phyloP scores from a whole-genome alignment of 2,888 invertebrate genomes.

The Athalia rosae region DNA sequence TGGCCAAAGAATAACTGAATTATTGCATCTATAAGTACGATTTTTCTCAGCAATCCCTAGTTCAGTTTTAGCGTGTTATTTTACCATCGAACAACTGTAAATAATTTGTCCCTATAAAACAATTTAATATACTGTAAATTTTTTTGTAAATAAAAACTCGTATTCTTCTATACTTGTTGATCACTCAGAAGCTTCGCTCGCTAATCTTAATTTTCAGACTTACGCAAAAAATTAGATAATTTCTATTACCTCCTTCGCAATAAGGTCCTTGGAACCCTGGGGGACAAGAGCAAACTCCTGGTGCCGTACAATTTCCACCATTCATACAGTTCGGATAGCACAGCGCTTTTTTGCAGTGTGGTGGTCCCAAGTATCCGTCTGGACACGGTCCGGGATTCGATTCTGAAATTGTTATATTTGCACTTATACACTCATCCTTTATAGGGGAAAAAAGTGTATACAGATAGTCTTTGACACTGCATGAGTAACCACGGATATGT shows the following conservation, averaged over 20 bases:
- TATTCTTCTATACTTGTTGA: not conserved
- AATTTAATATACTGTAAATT: not conserved
- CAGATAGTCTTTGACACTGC: too few species aligned
- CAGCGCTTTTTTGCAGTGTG: constrained; percentile 89
- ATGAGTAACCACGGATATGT: too few species aligned
- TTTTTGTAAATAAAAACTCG: constrained; percentile 8
- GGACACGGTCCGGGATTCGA: constrained; percentile 94
- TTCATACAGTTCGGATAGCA: constrained; percentile 96
- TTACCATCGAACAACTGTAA: not conserved
- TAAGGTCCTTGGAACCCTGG: constrained; percentile 93
- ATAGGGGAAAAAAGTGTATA: too few species aligned
- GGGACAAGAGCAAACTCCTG: constrained; percentile 91
- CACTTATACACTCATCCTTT: too few species aligned
- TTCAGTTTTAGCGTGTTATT: not conserved
- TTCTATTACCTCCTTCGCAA: constrained; percentile 88
- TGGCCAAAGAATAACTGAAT: too few species aligned
- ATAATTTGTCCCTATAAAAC: constrained; percentile 7
- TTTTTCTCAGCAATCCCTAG: not conserved
- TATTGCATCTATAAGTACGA: too few species aligned
- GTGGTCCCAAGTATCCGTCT: constrained; percentile 91
- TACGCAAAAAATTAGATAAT: not conserved
- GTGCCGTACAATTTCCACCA: constrained; percentile 93
- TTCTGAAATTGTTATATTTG: constrained; percentile 74
- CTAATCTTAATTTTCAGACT: too few species aligned
- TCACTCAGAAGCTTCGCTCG: not conserved